These are phyloP conservation scores for Junonia oenone DNA, from an alignment of 2,888 invertebrate genomes.

Conservation along the genomic window DNA sequence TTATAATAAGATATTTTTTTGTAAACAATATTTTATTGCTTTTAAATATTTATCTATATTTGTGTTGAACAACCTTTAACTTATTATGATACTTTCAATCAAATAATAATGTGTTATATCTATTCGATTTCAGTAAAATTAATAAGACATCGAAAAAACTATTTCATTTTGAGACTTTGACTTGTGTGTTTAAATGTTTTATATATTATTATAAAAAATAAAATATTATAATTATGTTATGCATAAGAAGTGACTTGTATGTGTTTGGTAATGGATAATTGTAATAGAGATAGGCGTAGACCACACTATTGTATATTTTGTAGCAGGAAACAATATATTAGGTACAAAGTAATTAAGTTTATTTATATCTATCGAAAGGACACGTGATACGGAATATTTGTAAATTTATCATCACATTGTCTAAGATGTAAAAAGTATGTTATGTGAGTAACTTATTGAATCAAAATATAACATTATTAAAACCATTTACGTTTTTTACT, in stretches of 20 bases:
- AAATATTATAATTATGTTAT: background rate
- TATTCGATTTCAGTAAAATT: no score
- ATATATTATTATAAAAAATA: background rate
- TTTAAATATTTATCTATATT: no score
- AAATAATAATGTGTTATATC: no score
- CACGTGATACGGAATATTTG: slow-evolving; percentile 60
- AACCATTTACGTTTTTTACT: slow-evolving; percentile 31
- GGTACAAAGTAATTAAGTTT: slow-evolving; percentile 71
- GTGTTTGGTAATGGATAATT: slow-evolving; percentile 28
- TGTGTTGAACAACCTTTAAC: no score
- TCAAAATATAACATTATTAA: slow-evolving; percentile 74
- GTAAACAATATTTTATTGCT: background rate
- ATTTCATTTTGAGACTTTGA: no score
- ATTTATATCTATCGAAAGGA: slow-evolving; percentile 55
- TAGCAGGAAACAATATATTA: slow-evolving; percentile 49
- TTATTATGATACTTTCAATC: no score
- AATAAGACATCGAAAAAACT: no score
- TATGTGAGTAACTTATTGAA: slow-evolving; percentile 77
- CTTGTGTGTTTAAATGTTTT: slow-evolving; percentile 12
- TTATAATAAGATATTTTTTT: background rate
- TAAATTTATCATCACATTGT: slow-evolving; percentile 65
- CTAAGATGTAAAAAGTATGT: slow-evolving; percentile 73
- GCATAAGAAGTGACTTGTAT: slow-evolving; percentile 17
- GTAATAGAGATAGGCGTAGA: slow-evolving; percentile 25
- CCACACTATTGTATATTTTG: slow-evolving; percentile 34